These are phyloP conservation scores for Lasioglossum vierecki DNA, from an alignment of 2,888 invertebrate species.

Conservation along the genomic window DNA sequence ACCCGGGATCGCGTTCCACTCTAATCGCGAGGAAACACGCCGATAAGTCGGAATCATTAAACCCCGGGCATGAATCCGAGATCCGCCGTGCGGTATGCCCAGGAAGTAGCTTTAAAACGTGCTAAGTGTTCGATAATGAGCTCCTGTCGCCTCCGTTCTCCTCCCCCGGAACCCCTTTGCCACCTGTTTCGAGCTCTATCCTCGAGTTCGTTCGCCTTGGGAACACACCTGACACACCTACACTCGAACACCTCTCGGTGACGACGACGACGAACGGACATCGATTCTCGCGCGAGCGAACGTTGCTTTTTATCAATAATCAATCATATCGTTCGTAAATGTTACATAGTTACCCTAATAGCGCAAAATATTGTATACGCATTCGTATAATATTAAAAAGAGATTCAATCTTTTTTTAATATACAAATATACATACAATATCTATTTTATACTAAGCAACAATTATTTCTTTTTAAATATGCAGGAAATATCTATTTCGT, in stretches of 20 bases:
- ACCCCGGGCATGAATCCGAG: conserved; percentile 43
- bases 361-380: no score
- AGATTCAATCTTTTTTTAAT: no score
- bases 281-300: not conserved
- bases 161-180: not conserved
- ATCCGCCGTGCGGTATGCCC: conserved; percentile 32
- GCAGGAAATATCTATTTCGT: no score
- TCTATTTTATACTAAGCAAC: no score
- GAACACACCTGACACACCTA: conserved; percentile 31
- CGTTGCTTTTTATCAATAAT: not conserved
- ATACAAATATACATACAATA: no score
- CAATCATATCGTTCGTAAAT: no score
- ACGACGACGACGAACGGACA: not conserved
- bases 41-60: conserved; percentile 50
- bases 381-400: no score
- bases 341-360: no score
- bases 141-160: conserved; percentile 16
- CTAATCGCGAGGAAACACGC: conserved; percentile 39
- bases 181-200: conserved; percentile 28
- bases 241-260: not conserved
- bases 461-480: no score
- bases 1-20: not conserved
- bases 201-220: conserved; percentile 66
- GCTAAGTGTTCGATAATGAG: conserved; percentile 72
- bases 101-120: conserved; percentile 71